Base-by-base conservation (phyloP, 1,140 invertebrate species). In the Drusus annulatus region DNA sequence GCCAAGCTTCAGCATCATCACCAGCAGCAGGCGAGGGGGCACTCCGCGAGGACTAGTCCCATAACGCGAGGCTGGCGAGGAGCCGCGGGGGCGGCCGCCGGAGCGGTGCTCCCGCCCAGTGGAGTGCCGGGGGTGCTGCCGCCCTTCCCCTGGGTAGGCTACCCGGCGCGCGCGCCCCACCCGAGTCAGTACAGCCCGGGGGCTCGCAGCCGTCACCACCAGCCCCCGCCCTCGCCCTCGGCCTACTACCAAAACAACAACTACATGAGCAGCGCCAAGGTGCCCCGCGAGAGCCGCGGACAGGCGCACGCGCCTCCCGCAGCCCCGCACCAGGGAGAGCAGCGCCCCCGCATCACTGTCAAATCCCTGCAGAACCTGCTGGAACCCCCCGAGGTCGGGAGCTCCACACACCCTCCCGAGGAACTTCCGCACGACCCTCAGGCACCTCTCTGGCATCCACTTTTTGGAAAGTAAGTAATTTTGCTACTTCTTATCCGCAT, bases 331-430 rank as follows among this genome's bases (percentile, higher is more conserved):
- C 36, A 45, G 36, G 81, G 73, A 31, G 89, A 90, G 76, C 89
- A 90, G 78, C 88, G 90, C 75, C 91, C 91, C 50, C 84, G 91
- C 68, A 91, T 92, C 54, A 91, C 90, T 82, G 91, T 91, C 51
- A 92, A 92, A 82, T 91, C 91, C n/a, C 88, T 92, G 31, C 90
- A 91, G 36, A 92, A 92, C 85, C 85, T 92, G 31, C 80, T 91
- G 84, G 90, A 91, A 79, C 91, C 91, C 17, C 88, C 90, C 3
- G 91, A 92, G 84, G 90, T 92, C 6, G 91, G 91, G 76, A 92
- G 91, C 85, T 92, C 91, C 10, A 92, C 91, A 19, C 86, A 88
- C 69, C 84, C 86, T 7, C 87, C 86, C 3, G 88, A 89, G 25
- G 73, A 87, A 84, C 82, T 86, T 85, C 87, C 85, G 13, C 88